Conservation (phyloP, 1,140 invertebrate species). For the Saxidomus purpurata region DNA sequence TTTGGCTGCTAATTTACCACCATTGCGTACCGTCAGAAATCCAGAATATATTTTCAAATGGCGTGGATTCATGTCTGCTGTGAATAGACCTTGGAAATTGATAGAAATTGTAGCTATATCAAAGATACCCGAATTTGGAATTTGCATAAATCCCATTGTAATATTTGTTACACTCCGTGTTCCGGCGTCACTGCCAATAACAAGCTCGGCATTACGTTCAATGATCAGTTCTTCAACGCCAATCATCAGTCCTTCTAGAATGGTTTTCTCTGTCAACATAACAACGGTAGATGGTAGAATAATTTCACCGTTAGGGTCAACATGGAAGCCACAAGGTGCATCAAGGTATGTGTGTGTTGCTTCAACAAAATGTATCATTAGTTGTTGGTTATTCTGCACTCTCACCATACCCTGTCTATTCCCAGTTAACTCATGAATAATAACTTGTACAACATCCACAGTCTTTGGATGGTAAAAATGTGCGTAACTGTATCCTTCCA, state of each 20-base stretch:
- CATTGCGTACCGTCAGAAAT: constrained; percentile 72
- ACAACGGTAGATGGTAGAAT: constrained; percentile 76
- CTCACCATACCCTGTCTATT: constrained; percentile 79
- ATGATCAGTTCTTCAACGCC: constrained; percentile 77
- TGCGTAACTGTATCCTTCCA: constrained; percentile 78
- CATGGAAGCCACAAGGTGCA: constrained; percentile 81
- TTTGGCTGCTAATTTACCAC: constrained; percentile 65
- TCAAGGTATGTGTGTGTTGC: constrained; percentile 81
- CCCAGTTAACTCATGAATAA: constrained; percentile 79
- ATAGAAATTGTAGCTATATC: constrained; percentile 68
- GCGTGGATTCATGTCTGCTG: constrained; percentile 66
- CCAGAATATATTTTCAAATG: constrained; percentile 43
- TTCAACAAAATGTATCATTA: constrained; percentile 78
- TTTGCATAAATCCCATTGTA: constrained; percentile 49
- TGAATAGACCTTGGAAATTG: constrained; percentile 73
- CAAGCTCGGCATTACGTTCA: constrained; percentile 67
- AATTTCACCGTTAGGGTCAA: constrained; percentile 76
- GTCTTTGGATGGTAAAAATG: constrained; percentile 78
- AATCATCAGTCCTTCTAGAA: constrained; percentile 75
- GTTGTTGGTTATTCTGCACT: constrained; percentile 75
- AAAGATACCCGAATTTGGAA: constrained; percentile 69
- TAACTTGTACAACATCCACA: constrained; percentile 73
- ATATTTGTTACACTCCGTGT: constrained; percentile 64
- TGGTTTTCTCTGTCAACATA: constrained; percentile 71
- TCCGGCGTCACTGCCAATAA: constrained; percentile 63